These are phyloP conservation scores for Celastrina argiolus DNA, from an alignment of 2,888 invertebrate species.

Conservation along the genomic window DNA sequence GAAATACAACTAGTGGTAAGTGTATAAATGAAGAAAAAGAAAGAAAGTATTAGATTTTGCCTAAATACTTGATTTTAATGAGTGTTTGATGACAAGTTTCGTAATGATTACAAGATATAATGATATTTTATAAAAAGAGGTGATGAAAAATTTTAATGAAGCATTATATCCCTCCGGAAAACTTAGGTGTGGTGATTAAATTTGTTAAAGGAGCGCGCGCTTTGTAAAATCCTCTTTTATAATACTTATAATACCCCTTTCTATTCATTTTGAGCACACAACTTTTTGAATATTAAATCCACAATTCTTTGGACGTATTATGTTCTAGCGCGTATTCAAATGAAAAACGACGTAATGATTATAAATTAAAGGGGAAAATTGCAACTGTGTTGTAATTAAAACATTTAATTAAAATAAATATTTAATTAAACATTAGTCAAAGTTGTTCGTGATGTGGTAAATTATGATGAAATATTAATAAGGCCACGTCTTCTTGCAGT, in stretches of 20 bases:
- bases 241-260: constrained; percentile 3
- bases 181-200: not conserved
- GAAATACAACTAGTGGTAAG: no score
- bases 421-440: no score
- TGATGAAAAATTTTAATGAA: constrained; percentile 39
- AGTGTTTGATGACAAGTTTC: not conserved
- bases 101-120: not conserved
- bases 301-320: not conserved
- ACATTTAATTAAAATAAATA: no score
- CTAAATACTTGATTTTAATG: no score
- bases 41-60: no score
- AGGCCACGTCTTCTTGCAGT: no score
- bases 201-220: constrained; percentile 2
- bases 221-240: not conserved
- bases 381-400: not conserved
- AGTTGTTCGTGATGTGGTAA: no score
- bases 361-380: no score
- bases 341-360: not conserved
- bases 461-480: no score
- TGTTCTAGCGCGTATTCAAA: not conserved
- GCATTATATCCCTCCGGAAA: constrained; percentile 32
- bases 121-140: not conserved
- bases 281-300: not conserved
- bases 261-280: constrained; percentile 1
- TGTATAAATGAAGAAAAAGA: no score